Conservation (phyloP, 2,797 vertebrate genomes). For the Nothura maculosa region DNA sequence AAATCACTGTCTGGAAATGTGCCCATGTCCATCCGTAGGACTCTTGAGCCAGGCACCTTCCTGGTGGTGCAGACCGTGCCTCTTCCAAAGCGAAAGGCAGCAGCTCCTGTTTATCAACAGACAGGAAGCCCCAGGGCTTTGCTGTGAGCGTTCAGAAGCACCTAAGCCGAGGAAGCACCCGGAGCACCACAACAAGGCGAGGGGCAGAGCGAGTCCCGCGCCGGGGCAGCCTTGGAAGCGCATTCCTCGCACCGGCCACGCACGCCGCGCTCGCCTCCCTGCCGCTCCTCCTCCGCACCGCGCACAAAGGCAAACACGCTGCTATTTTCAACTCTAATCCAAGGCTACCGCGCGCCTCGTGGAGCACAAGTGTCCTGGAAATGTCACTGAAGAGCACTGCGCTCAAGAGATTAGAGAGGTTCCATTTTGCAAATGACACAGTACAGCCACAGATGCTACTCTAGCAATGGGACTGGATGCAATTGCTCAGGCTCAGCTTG, state of each 20-base stretch:
- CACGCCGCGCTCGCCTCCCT: no score
- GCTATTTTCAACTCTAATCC: slow-evolving; percentile 54
- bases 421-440: slow-evolving; percentile 56
- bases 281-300: neutral
- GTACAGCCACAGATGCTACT: slow-evolving; percentile 38
- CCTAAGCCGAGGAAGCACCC: neutral
- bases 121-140: neutral
- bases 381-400: slow-evolving; percentile 57
- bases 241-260: no score
- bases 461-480: neutral
- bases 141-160: neutral
- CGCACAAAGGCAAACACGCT: slow-evolving; percentile 9
- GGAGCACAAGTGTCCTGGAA: slow-evolving; percentile 67
- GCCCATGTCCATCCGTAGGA: fast-evolving
- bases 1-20: neutral
- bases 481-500: slow-evolving; percentile 46
- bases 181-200: fast-evolving
- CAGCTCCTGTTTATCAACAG: neutral
- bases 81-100: neutral
- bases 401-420: slow-evolving; percentile 46
- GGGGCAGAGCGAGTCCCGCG: neutral
- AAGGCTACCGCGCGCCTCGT: slow-evolving; percentile 43
- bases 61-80: neutral
- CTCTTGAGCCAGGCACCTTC: fast-evolving
- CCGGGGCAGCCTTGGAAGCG: neutral